These are phyloP conservation scores for Tanypteryx hageni DNA, from an alignment of 2,888 invertebrate genomes.

Conservation along the genomic window DNA sequence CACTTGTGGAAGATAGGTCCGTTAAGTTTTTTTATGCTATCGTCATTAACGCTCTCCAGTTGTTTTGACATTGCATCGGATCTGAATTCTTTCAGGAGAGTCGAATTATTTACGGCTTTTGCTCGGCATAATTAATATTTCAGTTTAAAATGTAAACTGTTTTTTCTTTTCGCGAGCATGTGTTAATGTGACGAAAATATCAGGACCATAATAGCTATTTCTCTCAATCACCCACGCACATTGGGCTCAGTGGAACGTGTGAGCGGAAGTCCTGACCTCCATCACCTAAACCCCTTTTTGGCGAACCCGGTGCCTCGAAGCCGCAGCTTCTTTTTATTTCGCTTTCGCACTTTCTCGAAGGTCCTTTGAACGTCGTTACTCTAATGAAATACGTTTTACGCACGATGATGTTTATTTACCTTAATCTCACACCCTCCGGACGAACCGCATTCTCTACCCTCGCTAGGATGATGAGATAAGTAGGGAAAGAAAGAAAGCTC, in stretches of 20 bases:
- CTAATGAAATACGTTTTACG: background rate
- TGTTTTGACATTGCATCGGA: no score
- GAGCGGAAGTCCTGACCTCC: conserved; percentile 32
- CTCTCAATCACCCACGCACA: background rate
- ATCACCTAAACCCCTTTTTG: conserved; percentile 18
- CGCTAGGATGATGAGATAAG: background rate
- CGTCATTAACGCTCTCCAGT: no score
- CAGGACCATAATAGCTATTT: conserved; percentile 6
- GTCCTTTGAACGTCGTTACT: background rate
- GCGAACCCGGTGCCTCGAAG: background rate
- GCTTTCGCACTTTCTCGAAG: background rate
- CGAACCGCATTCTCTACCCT: no score
- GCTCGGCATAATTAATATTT: no score
- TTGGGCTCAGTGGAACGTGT: conserved; percentile 10
- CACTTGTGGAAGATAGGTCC: no score
- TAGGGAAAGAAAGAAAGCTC: background rate
- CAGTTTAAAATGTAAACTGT: background rate
- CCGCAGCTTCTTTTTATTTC: background rate
- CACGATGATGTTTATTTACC: background rate
- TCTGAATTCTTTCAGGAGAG: no score
- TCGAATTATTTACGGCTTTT: no score
- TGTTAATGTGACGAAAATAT: background rate
- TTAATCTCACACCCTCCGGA: background rate
- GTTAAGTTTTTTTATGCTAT: no score
- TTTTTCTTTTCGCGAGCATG: background rate